Conservation (phyloP, 1,140 invertebrate genomes). For the Leptinotarsa defecta region DNA sequence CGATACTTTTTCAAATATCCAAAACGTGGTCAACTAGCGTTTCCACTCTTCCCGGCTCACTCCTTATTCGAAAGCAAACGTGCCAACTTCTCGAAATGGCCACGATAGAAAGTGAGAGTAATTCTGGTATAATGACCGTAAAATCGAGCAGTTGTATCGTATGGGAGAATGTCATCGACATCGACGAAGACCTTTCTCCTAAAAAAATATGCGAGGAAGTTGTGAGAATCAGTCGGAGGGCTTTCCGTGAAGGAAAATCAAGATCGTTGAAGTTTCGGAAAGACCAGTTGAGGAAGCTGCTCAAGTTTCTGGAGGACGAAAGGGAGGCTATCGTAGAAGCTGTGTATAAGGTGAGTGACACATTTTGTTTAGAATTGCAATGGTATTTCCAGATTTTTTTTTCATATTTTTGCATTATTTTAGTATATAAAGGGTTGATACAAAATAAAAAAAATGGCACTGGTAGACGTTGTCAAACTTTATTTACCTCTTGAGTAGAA, state of each 20-base stretch:
- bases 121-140: not conserved
- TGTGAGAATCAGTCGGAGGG: slow-evolving; percentile 29
- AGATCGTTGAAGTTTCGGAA: slow-evolving; percentile 76
- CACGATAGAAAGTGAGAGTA: slow-evolving; percentile 30
- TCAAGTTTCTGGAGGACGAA: slow-evolving; percentile 82
- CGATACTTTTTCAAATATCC: not conserved
- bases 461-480: too few species aligned
- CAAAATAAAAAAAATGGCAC: too few species aligned
- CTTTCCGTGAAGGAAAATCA: slow-evolving; percentile 74
- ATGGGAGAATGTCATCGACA: slow-evolving; percentile 29
- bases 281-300: slow-evolving; percentile 75
- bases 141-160: not conserved
- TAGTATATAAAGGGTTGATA: too few species aligned
- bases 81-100: slow-evolving; percentile 17
- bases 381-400: not conserved
- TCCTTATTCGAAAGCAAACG: slow-evolving; percentile 17
- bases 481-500: too few species aligned
- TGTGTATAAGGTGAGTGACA: slow-evolving; percentile 60
- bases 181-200: slow-evolving; percentile 10
- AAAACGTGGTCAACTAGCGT: slow-evolving; percentile 15
- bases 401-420: too few species aligned
- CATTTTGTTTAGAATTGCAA: not conserved
- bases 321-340: slow-evolving; percentile 72
- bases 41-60: slow-evolving; percentile 17
- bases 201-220: slow-evolving; percentile 33